These are phyloP conservation scores for Drosophila peninsularis DNA, from an alignment of 2,888 invertebrate genomes.

Conservation along the genomic window DNA sequence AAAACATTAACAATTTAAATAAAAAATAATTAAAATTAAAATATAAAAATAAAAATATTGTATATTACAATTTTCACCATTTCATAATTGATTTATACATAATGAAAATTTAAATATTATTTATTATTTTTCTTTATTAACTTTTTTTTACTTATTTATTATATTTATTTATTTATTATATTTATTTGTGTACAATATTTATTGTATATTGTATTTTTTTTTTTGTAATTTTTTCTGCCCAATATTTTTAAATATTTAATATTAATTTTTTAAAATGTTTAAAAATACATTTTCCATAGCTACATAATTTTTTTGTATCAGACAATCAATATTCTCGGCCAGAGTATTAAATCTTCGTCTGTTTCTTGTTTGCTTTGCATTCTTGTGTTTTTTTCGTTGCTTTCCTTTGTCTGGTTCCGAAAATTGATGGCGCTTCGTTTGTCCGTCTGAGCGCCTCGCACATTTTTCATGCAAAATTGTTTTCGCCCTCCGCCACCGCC, in stretches of 20 bases:
- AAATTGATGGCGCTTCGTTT: constrained; percentile 76
- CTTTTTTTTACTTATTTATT: too few relatives aligned
- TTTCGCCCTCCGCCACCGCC: constrained; percentile 30
- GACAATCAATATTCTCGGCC: background rate
- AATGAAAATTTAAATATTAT: too few relatives aligned
- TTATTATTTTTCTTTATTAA: too few relatives aligned
- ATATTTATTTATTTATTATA: too few relatives aligned
- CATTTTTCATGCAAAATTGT: constrained; percentile 79
- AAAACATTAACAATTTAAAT: too few relatives aligned
- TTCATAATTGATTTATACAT: too few relatives aligned
- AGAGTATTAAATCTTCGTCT: constrained; percentile 13
- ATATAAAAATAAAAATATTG: too few relatives aligned
- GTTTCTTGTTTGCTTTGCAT: background rate
- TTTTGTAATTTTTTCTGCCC: background rate
- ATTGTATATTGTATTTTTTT: too few relatives aligned
- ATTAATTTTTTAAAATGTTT: too few relatives aligned
- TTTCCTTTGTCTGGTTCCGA: constrained; percentile 31
- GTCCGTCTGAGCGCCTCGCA: constrained; percentile 63
- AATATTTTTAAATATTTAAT: background rate
- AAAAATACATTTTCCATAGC: background rate
- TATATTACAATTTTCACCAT: too few relatives aligned
- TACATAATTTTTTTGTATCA: background rate
- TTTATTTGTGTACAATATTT: too few relatives aligned
- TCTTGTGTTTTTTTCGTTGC: constrained; percentile 10
- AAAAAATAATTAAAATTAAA: too few relatives aligned